phyloP scores from a whole-genome alignment of 2,888 invertebrate species.

The Agrochola lychnidis region DNA sequence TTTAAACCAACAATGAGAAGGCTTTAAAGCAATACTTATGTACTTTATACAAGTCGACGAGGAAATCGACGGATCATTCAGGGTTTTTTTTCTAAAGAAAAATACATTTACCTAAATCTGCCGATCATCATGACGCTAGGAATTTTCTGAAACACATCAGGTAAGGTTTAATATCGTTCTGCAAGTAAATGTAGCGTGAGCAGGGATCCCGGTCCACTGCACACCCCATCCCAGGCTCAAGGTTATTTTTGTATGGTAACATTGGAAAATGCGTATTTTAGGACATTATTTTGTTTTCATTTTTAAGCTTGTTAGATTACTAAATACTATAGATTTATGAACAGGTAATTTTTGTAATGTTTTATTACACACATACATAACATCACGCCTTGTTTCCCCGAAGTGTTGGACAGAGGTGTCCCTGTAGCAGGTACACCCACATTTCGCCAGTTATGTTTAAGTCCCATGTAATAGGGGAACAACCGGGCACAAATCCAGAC shows the following conservation, averaged over 20 bases:
- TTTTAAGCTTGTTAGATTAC: neutral
- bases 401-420: too few relatives aligned
- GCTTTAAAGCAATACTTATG: neutral
- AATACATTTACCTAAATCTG: neutral
- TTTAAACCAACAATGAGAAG: neutral
- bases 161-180: conserved; percentile 56
- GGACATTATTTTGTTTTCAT: neutral
- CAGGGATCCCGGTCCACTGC: conserved; percentile 58
- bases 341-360: neutral
- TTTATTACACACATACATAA: too few relatives aligned
- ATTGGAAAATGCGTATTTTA: conserved; percentile 30
- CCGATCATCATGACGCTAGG: conserved; percentile 29
- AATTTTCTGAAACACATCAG: conserved; percentile 38
- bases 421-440: too few relatives aligned
- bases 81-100: conserved; percentile 1
- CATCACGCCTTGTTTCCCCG: too few relatives aligned
- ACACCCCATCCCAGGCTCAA: conserved; percentile 40
- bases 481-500: too few relatives aligned
- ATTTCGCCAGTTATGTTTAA: too few relatives aligned
- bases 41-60: neutral
- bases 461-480: too few relatives aligned
- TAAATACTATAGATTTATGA: neutral
- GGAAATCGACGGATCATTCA: neutral
- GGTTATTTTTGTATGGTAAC: conserved; percentile 53
- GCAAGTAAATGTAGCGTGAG: conserved; percentile 62